Conservation (phyloP, 2,113 vertebrate genomes). For the Collichthys lucidus region DNA sequence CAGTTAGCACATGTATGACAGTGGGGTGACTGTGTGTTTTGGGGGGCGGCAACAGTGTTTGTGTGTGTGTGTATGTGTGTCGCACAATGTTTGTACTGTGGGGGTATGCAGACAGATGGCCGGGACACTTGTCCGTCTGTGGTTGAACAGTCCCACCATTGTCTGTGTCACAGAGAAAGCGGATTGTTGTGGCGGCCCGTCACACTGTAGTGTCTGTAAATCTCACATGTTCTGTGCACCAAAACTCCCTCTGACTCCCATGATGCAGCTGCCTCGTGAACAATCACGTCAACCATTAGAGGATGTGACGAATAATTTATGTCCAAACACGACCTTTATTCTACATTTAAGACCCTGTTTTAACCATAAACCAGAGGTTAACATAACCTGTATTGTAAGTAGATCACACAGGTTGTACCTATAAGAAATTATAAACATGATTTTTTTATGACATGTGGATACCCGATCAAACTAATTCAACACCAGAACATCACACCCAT, state of each 20-base stretch:
- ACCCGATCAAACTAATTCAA: background rate
- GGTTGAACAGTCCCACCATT: constrained; percentile 80
- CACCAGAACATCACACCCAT: background rate
- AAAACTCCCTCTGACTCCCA: constrained; percentile 28
- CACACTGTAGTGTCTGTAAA: constrained; percentile 80
- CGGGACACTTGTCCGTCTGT: constrained; percentile 79
- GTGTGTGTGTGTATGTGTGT: constrained; percentile 59
- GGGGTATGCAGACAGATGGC: constrained; percentile 84
- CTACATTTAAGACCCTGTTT: background rate
- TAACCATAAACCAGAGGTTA: background rate
- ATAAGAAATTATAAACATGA: background rate
- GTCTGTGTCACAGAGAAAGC: constrained; percentile 73
- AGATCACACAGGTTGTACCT: background rate
- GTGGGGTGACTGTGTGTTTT: constrained; percentile 45
- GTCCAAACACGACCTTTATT: background rate
- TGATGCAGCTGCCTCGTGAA: constrained; percentile 31
- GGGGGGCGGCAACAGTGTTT: constrained; percentile 27
- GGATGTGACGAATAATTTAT: background rate
- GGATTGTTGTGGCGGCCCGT: constrained; percentile 77
- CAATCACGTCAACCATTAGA: constrained; percentile 9
- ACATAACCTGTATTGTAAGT: background rate
- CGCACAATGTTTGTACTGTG: constrained; percentile 85
- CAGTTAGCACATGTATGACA: constrained; percentile 44
- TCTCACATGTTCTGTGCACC: constrained; percentile 64
- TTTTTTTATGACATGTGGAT: background rate